These are phyloP conservation scores for Sebastes wilsoni DNA, from an alignment of 2,797 vertebrate species.

Conservation along the genomic window DNA sequence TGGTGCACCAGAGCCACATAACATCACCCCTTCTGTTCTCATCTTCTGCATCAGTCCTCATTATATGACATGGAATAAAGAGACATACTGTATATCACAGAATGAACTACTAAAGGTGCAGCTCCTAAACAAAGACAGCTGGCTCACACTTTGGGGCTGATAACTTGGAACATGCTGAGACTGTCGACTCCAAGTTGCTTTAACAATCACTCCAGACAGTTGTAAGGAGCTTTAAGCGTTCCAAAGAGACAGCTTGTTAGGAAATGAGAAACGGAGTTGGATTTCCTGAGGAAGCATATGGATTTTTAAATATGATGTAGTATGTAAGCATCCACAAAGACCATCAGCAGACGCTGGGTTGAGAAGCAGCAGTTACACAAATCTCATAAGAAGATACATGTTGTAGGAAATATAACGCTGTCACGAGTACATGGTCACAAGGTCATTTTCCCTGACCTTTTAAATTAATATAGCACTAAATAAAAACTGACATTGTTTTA, in stretches of 20 bases:
- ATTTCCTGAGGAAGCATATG: not conserved
- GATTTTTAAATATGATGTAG: not conserved
- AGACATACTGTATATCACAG: not conserved
- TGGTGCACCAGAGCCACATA: not conserved
- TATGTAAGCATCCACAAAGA: not conserved
- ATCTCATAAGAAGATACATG: not conserved
- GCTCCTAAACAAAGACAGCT: slow-evolving; percentile 39
- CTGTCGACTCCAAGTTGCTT: not conserved
- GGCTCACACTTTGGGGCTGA: slow-evolving; percentile 12
- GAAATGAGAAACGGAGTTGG: not conserved
- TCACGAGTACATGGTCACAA: not conserved
- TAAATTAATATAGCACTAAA: no score
- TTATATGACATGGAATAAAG: not conserved
- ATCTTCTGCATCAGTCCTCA: not conserved
- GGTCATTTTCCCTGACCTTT: no score
- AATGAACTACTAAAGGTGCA: not conserved
- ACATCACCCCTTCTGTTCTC: not conserved
- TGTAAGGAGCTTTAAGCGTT: slow-evolving; percentile 4
- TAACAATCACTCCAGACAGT: not conserved
- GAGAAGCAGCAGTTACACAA: not conserved
- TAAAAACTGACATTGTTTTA: not conserved
- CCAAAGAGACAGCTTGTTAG: slow-evolving; percentile 23
- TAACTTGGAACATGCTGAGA: not conserved
- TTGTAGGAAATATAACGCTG: not conserved
- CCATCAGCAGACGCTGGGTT: not conserved